Conservation (phyloP, 2,888 invertebrate genomes). For the Eupeodes latifasciatus region DNA sequence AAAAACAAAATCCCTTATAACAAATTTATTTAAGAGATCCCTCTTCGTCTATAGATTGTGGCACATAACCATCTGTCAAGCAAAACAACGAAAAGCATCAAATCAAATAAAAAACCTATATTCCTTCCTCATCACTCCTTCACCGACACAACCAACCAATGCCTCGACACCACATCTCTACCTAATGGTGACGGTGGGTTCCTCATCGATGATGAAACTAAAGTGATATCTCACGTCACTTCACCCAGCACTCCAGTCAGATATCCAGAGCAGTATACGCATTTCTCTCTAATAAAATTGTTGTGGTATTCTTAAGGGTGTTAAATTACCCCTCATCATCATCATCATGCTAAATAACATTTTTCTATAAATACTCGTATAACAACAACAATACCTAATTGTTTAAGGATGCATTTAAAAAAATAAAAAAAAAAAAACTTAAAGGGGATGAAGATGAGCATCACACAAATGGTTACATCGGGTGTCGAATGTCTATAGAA, state of each 20-base stretch:
- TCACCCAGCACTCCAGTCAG: neutral
- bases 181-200: neutral
- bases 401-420: slow-evolving; percentile 51
- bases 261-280: neutral
- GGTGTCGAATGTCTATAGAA: slow-evolving; percentile 56
- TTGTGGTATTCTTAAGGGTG: slow-evolving; percentile 67
- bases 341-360: slow-evolving; percentile 64
- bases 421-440: neutral
- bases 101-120: slow-evolving; percentile 61
- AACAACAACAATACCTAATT: slow-evolving; percentile 34
- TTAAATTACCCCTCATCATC: slow-evolving; percentile 70
- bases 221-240: slow-evolving; percentile 61
- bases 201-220: neutral
- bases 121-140: slow-evolving; percentile 21
- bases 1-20: slow-evolving; percentile 16
- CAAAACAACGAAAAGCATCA: slow-evolving; percentile 28
- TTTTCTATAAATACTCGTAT: slow-evolving; percentile 30
- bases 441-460: slow-evolving; percentile 27
- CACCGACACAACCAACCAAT: neutral
- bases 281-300: slow-evolving; percentile 71
- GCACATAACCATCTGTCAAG: slow-evolving; percentile 56
- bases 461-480: slow-evolving; percentile 64
- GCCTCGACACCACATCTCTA: neutral
- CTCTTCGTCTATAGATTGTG: neutral
- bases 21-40: slow-evolving; percentile 50